Base-by-base conservation (phyloP, 2,888 invertebrate genomes). In the Epiblema foenella region DNA sequence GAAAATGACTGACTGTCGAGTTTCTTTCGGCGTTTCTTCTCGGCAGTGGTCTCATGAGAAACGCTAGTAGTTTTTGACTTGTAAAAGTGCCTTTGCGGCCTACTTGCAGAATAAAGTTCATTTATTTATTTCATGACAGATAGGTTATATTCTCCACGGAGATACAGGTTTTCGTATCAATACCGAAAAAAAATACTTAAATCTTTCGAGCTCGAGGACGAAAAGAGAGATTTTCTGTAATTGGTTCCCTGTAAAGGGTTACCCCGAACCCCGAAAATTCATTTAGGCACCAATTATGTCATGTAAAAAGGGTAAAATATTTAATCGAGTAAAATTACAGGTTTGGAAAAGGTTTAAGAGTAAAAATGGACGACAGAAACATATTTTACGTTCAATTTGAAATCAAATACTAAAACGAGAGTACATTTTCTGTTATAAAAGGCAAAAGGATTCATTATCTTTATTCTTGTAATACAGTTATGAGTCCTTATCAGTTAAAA, bases 271-370 rank as follows among this genome's bases (percentile, higher is more conserved):
- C 29, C 46, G 18, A 63, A 51, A 49, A 57, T 69, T 65, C 52
- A 69, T 33, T 59, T 52, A n/a, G n/a, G n/a, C n/a, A 24, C 42
- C 52, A 29, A 59, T 49, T 59, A 52, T 58, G 59, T 59, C 52
- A 33, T 46, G 52, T 59, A 29, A 65, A 64, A 69, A 65, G 64
- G 64, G 69, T 69, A 33, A 69, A 64, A 65, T 64, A 58, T 59
- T 69, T 69, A 58, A 69, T 54, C 33, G 59, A 52, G 29, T 24
- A 29, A 69, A 65, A 65, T 59, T 64, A 59, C 65, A 65, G 65
- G 29, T 17, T 51, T 42, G 15, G 17, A 17, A 20, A 65, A 64
- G 29, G 63, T 46, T 62, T 57, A 1, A 3, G 8, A 15, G n/a
- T 15, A n/a, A 62, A 56, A 59, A 49, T 24, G 12, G 33, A 11